Base-by-base conservation (phyloP, 2,888 invertebrate genomes). In the Calliopum simillimum region DNA sequence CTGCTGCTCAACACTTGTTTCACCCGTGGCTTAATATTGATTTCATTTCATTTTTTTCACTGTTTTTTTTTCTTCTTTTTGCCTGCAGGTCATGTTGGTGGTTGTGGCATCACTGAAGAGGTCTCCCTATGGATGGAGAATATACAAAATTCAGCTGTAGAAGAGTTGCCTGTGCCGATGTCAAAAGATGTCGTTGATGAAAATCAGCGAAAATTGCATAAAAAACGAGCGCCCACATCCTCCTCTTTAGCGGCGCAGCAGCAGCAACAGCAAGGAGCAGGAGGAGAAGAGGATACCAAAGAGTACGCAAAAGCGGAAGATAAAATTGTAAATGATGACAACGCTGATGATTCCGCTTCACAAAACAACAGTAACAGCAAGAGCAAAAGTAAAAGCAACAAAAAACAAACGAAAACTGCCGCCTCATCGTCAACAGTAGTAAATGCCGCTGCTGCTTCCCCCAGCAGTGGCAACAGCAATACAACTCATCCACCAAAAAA, bases 101-200 rank as follows among this genome's bases (percentile, higher is more conserved):
- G 96, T 41, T 97, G 97, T 84, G 97, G 96, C 68, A 92, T 95
- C 78, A 95, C 92, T 55, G 95, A 95, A 76, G 94, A 95, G 77
- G 91, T 94, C 74, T 91, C 92, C 76, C 92, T 94, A 81, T 97
- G 97, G 96, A 97, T 98, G 97, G 93, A 96, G 80, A 89, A 90
- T 78, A 91, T 98, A 77, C 96, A 96, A 86, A 92, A 92, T 87
- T 92, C 93, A 3, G 93, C 88, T 14, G 89, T 90, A 51, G 90
- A 91, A 73, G 90, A 90, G 55, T 74, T 83, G 71, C 83, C 83
- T 43, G 79, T 79, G 70, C 82, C 82, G 66, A 82, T 82, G 82
- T 84, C 80, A 78, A 82, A 82, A 79, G 84, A 83, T 77, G 81
- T 80, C 73, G 61, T 61, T 47, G 62, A 71, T 53, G 68, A 53